Percentiles rank a stretch among this genome's conserved stretches.
phyloP scores from a whole-genome alignment of 2,113 vertebrate species.

The Capreolus pygargus region DNA sequence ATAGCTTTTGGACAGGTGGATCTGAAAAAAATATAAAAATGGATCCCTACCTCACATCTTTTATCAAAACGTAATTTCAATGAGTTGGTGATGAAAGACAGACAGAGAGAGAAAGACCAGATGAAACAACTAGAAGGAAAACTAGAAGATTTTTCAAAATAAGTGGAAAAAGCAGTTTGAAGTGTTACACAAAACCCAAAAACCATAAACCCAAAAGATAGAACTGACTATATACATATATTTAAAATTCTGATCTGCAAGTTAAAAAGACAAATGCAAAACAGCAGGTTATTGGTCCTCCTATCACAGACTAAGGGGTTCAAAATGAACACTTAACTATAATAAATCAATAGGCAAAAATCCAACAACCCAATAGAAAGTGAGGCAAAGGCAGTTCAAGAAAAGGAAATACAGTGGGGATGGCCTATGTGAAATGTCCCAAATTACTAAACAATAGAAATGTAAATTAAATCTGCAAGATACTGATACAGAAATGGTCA shows the following conservation, averaged over 20 bases:
- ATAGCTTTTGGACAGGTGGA: neutral
- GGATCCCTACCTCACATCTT: neutral
- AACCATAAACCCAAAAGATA: neutral
- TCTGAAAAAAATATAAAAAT: constrained; percentile 5
- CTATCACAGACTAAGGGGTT: neutral
- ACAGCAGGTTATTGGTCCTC: neutral
- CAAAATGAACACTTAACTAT: neutral
- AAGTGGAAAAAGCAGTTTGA: neutral
- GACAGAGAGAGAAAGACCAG: neutral
- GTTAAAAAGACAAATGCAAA: neutral
- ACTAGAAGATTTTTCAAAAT: neutral
- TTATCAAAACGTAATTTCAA: neutral
- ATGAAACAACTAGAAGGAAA: neutral
- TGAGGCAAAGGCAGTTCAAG: neutral
- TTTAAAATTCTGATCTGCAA: neutral
- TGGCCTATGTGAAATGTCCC: neutral
- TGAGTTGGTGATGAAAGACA: neutral
- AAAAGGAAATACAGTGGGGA: neutral
- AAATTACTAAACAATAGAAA: neutral
- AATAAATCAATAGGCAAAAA: constrained; percentile 4
- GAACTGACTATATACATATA: neutral
- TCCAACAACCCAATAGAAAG: neutral
- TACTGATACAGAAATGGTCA: neutral
- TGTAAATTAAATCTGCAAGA: neutral
- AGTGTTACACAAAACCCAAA: neutral